These are phyloP conservation scores for Oryzias dopingdopingensis DNA, from an alignment of 2,797 vertebrate species.

Conservation along the genomic window DNA sequence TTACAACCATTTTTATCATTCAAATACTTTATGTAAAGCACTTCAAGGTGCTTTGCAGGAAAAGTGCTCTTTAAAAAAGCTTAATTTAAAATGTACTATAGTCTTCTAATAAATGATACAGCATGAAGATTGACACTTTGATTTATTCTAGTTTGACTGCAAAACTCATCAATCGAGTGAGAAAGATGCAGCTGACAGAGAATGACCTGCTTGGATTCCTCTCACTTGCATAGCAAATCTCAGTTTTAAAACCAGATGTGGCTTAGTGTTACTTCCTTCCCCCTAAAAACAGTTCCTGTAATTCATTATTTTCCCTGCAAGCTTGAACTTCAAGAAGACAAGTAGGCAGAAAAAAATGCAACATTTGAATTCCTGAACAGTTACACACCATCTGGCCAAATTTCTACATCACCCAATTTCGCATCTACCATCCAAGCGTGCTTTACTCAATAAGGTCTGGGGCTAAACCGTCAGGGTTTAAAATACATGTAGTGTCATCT, in stretches of 20 bases:
- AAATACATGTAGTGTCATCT: constrained; percentile 11
- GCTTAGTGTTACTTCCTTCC: constrained; percentile 5
- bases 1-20: no score
- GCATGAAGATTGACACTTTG: constrained; percentile 6
- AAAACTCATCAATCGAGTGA: constrained; percentile 2
- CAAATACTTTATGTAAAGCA: no score
- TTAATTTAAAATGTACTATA: no score
- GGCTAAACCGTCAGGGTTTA: constrained; percentile 15
- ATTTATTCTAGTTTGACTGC: constrained; percentile 15
- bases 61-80: no score
- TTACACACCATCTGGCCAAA: constrained; percentile 16
- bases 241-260: constrained; percentile 25
- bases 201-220: constrained; percentile 23
- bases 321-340: constrained; percentile 17
- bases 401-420: constrained; percentile 31
- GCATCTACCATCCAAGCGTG: constrained; percentile 1
- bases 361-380: constrained; percentile 30
- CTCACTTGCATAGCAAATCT: constrained; percentile 21
- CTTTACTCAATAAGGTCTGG: constrained; percentile 42
- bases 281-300: constrained; percentile 8
- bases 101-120: neutral
- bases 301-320: constrained; percentile 15
- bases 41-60: no score
- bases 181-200: constrained; percentile 20
- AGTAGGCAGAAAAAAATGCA: constrained; percentile 3